phyloP scores from a whole-genome alignment of 2,797 vertebrate species.

The Molothrus aeneus region DNA sequence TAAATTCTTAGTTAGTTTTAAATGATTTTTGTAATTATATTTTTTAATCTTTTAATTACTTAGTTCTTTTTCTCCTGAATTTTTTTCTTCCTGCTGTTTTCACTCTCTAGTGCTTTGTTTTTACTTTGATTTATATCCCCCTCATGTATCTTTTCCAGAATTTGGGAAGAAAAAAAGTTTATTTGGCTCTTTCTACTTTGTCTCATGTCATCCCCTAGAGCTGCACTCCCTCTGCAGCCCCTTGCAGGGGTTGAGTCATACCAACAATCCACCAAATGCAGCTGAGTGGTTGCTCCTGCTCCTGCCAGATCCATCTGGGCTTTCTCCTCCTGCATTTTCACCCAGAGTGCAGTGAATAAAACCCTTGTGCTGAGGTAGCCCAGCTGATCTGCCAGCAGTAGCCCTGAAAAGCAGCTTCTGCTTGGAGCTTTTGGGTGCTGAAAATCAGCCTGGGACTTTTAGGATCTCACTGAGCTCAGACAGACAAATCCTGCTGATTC shows the following conservation, averaged over 20 bases:
- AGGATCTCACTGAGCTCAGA: not conserved
- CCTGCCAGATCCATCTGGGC: not conserved
- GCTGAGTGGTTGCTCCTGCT: not conserved
- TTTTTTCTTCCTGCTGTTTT: not conserved
- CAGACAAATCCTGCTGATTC: not conserved
- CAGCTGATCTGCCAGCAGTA: not conserved
- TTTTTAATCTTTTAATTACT: not conserved
- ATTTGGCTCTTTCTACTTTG: not conserved
- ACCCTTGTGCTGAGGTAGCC: not conserved
- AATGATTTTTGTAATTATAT: not conserved
- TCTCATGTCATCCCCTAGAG: not conserved
- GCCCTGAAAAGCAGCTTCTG: not conserved
- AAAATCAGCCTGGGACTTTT: not conserved
- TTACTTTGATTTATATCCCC: not conserved
- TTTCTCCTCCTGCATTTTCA: not conserved
- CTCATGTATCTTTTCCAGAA: not conserved
- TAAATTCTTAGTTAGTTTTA: not conserved
- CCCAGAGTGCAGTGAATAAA: not conserved
- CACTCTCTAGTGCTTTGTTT: not conserved
- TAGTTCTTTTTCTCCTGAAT: not conserved
- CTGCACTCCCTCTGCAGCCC: not conserved
- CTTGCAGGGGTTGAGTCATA: slow-evolving; percentile 1
- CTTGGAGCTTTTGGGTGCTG: not conserved
- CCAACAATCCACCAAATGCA: not conserved
- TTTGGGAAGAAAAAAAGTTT: not conserved